These are phyloP conservation scores for Oasisia sp. DNA, from an alignment of 2,888 invertebrate species.

Conservation along the genomic window DNA sequence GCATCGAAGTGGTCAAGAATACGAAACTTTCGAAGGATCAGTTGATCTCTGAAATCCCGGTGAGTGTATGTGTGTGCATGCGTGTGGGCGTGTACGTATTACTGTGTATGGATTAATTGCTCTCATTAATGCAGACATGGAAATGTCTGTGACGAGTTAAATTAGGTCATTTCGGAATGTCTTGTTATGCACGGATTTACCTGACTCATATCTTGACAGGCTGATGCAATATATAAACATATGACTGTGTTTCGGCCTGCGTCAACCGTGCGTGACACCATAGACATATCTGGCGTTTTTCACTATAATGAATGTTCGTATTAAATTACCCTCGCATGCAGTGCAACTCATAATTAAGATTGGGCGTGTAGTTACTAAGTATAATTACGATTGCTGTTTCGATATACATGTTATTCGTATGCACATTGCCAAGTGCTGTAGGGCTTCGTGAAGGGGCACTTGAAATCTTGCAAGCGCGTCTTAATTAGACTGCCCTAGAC, in stretches of 20 bases:
- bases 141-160: neutral
- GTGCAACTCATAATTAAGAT: neutral
- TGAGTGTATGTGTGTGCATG: slow-evolving; percentile 66
- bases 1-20: slow-evolving; percentile 82
- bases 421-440: neutral
- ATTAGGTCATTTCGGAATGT: neutral
- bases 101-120: neutral
- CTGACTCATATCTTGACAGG: too few species aligned
- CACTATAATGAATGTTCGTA: neutral
- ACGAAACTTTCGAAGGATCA: slow-evolving; percentile 80
- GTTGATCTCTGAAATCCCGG: slow-evolving; percentile 84
- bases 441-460: neutral
- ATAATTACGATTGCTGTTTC: neutral
- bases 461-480: neutral
- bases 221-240: too few species aligned
- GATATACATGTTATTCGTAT: neutral
- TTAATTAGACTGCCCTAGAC: neutral
- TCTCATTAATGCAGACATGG: neutral
- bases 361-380: neutral
- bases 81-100: too few species aligned
- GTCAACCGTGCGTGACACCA: neutral
- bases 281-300: neutral
- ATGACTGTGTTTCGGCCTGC: neutral
- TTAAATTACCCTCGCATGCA: neutral
- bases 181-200: too few species aligned